A percentile compares a stretch with the other conserved stretches of the same genome.
Evolutionary conservation across 2,113 vertebrate genomes (phyloP).

Genomic region (Serilophus lunatus): DNA sequence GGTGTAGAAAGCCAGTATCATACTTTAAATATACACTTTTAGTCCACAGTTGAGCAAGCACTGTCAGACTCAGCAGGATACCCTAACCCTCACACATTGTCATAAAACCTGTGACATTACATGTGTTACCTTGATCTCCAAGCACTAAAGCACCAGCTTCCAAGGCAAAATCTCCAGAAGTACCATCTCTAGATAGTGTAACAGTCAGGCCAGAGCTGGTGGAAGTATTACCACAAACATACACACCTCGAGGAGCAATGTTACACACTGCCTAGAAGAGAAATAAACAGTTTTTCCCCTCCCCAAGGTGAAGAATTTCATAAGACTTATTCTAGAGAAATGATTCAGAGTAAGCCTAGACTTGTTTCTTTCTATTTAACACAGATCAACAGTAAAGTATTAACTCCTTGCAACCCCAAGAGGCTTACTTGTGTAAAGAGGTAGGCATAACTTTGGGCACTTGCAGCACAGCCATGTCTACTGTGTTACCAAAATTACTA

Average conservation of each 20-base stretch:
- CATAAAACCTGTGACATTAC: background rate
- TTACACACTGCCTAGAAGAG: constrained; percentile 86
- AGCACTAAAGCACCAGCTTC: constrained; percentile 96
- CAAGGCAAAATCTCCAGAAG: constrained; percentile 91
- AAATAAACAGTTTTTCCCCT: background rate
- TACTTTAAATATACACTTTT: background rate
- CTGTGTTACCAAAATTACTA: background rate
- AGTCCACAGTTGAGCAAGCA: background rate
- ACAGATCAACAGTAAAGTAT: background rate
- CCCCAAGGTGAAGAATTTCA: background rate
- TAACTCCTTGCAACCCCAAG: background rate
- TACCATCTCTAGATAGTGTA: constrained; percentile 87
- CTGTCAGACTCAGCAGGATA: background rate
- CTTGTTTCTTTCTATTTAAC: background rate
- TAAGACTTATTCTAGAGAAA: background rate
- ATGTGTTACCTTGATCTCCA: constrained; percentile 89
- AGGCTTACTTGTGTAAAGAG: background rate
- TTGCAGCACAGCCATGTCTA: background rate
- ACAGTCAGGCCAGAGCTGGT: constrained; percentile 94
- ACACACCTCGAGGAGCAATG: constrained; percentile 92
- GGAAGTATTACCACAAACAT: constrained; percentile 97
- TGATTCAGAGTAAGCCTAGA: background rate
- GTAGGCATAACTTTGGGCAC: background rate
- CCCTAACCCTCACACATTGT: no score
- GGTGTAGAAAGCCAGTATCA: background rate